Evolutionary conservation across 2,888 invertebrate genomes (phyloP).

Genomic region (Argynnis bischoffii): DNA sequence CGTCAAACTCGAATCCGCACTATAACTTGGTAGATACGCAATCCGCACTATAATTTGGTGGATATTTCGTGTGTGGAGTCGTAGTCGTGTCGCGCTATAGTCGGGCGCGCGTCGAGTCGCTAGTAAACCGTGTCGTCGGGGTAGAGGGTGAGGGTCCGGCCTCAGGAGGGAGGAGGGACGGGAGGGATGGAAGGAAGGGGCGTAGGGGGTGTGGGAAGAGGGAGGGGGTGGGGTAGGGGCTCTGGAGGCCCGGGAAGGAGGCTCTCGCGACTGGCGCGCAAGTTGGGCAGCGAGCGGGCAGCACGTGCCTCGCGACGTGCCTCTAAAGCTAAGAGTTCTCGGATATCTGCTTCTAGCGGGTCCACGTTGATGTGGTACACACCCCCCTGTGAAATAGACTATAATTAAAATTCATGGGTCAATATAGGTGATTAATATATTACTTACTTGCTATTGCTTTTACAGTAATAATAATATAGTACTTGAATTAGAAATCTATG

Average conservation of each 20-base stretch:
- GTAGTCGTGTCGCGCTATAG: background rate
- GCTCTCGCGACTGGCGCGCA: conserved; percentile 86
- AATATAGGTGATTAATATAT: too few species aligned
- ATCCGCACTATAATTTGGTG: conserved; percentile 34
- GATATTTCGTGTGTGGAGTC: conserved; percentile 26
- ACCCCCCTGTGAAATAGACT: conserved; percentile 47
- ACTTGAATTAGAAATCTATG: too few species aligned
- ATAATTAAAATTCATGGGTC: too few species aligned
- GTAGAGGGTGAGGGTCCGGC: conserved; percentile 59
- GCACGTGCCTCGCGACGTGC: conserved; percentile 73
- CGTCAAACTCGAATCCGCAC: background rate
- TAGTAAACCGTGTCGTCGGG: conserved; percentile 74
- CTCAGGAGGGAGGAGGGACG: conserved; percentile 46
- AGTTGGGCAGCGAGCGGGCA: conserved; percentile 85
- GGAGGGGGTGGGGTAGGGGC: conserved; percentile 39
- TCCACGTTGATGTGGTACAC: conserved; percentile 78
- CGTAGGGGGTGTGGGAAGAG: conserved; percentile 38
- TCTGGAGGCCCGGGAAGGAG: conserved; percentile 64
- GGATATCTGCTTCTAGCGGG: conserved; percentile 73
- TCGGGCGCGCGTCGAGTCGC: conserved; percentile 36
- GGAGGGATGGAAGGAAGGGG: conserved; percentile 32
- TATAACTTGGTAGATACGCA: background rate
- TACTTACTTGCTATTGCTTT: too few species aligned
- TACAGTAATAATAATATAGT: too few species aligned
- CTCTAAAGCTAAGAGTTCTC: conserved; percentile 72